Base-by-base conservation (phyloP, 2,888 invertebrate genomes). In the Caenorhabditis sp. region DNA sequence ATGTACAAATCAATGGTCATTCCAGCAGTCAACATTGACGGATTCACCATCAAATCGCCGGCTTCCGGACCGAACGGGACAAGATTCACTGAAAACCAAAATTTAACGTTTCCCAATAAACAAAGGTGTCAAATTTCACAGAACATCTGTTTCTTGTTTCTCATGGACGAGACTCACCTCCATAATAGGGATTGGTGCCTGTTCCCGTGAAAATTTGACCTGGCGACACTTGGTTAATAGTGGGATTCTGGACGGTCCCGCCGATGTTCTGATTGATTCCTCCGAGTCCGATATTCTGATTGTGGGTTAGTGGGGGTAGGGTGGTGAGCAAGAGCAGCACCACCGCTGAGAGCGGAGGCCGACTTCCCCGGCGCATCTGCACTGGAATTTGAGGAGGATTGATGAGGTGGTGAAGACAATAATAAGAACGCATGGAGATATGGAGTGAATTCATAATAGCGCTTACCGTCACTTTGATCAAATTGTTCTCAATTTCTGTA, bases 1-100 rank as follows among this genome's bases (percentile, higher is more conserved):
- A 90, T 90, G 84, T 91, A 89, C 49, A 91, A 80, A 74, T 91
- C 90, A 63, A 91, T 91, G 44, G 91, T 91, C 84, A 88, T 88
- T 59, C 91, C 91, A 59, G 90, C 87, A 6, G 91, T 91, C 24
- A 91, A 80, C 85, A 91, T 88, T 8, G 89, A 89, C 22, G 91
- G 91, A 58, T 89, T 89, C 38, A 91, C 90, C 73, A 88, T 86
- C 66, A 89, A 85, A 75, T 91, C 91, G 59, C 91, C 91, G 14
- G 86, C 88, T 76, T 91, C 91, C 8, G 91, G 91, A 6, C 91
- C 91, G 82, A 91, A 91, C 35, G 90, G 90, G 14, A 90, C 89
- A 12, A 90, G 80, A 76, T 90, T 90, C 22, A 89, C 90, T 90
- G 85, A 16, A 47, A 54, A 54, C n/a, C n/a, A n/a, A n/a, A n/a